These are phyloP conservation scores for Melopsittacus undulatus DNA, from an alignment of 2,797 vertebrate species.

Conservation along the genomic window DNA sequence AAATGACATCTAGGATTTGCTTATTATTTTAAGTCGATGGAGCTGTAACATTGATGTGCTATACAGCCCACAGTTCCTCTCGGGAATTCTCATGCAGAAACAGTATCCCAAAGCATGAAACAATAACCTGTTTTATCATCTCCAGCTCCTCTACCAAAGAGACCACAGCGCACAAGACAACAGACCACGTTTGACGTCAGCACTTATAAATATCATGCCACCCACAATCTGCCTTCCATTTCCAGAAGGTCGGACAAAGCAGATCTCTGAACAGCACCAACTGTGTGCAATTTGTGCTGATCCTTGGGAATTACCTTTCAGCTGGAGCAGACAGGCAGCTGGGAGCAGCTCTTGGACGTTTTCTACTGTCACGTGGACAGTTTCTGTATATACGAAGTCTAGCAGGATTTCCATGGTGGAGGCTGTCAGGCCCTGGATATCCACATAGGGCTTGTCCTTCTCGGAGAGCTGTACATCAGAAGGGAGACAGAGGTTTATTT, in stretches of 20 bases:
- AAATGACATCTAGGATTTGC: not conserved
- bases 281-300: not conserved
- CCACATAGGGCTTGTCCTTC: slow-evolving; percentile 96
- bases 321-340: slow-evolving; percentile 93
- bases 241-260: not conserved
- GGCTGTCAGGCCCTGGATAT: slow-evolving; percentile 96
- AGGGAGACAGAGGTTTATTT: slow-evolving; percentile 7
- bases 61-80: not conserved
- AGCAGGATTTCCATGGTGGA: slow-evolving; percentile 97
- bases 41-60: not conserved
- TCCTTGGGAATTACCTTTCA: slow-evolving; percentile 86
- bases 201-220: not conserved
- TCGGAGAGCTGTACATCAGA: slow-evolving; percentile 86
- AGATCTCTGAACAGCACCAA: not conserved
- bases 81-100: not conserved
- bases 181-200: not conserved
- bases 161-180: not conserved
- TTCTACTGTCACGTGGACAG: slow-evolving; percentile 95
- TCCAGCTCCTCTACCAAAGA: not conserved
- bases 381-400: slow-evolving; percentile 98
- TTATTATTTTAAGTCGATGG: not conserved
- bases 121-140: not conserved
- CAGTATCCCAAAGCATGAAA: not conserved
- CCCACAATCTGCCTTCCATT: not conserved
- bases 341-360: slow-evolving; percentile 97